These are phyloP conservation scores for Corythornis madagascariensis DNA, from an alignment of 2,113 vertebrate species.

Conservation along the genomic window DNA sequence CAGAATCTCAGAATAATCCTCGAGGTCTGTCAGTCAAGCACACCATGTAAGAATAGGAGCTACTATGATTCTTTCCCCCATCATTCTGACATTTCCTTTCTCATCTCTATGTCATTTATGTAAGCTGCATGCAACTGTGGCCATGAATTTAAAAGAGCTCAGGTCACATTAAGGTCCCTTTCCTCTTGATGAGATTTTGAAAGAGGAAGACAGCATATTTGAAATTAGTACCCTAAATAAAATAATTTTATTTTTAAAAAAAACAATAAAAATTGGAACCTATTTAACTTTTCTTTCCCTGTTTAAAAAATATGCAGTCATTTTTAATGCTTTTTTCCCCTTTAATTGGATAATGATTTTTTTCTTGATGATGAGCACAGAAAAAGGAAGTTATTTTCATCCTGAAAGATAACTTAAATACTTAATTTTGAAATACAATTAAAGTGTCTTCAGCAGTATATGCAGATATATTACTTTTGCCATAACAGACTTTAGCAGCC, in stretches of 20 bases:
- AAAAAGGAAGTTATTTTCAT: not conserved
- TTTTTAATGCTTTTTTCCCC: not conserved
- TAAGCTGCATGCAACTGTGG: not conserved
- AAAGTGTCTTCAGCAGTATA: not conserved
- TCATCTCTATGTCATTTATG: constrained; percentile 55
- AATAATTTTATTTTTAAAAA: not conserved
- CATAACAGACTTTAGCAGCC: no score
- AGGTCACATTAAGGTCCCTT: constrained; percentile 19
- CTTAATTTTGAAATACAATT: not conserved
- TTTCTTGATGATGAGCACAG: not conserved
- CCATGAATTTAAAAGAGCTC: constrained; percentile 64
- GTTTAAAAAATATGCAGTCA: not conserved
- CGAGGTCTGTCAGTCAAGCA: constrained; percentile 27
- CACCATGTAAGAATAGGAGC: not conserved
- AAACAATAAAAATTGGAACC: not conserved
- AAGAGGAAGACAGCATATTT: not conserved
- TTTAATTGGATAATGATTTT: not conserved
- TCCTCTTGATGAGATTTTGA: constrained; percentile 37
- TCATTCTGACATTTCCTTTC: constrained; percentile 71
- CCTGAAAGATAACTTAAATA: not conserved
- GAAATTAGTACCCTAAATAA: constrained; percentile 6
- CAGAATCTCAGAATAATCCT: constrained; percentile 55
- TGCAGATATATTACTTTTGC: not conserved
- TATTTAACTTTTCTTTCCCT: not conserved
- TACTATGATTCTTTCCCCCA: constrained; percentile 34